Evolutionary conservation across 2,797 vertebrate genomes (phyloP).

Genomic region (Parauchenoglanis punctatus): DNA sequence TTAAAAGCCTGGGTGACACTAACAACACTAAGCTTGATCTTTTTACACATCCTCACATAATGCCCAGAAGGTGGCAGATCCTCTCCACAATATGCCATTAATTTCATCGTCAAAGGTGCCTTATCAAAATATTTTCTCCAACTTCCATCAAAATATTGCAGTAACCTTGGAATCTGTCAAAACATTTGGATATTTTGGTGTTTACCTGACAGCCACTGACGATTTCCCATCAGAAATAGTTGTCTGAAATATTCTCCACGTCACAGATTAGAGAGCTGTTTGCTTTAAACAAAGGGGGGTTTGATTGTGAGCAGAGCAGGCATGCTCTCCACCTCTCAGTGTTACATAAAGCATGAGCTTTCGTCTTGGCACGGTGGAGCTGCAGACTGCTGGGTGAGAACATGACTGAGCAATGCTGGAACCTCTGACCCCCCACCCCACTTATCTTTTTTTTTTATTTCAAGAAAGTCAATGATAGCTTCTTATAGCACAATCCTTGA

Average conservation of each 20-base stretch:
- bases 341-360: constrained; percentile 69
- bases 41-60: constrained; percentile 61
- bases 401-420: constrained; percentile 66
- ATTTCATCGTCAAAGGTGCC: constrained; percentile 66
- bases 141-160: constrained; percentile 71
- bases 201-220: constrained; percentile 66
- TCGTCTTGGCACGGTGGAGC: constrained; percentile 58
- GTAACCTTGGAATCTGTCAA: constrained; percentile 77
- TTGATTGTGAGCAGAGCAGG: constrained; percentile 69
- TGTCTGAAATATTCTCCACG: constrained; percentile 61
- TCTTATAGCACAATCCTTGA: not conserved
- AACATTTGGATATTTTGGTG: constrained; percentile 69
- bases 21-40: constrained; percentile 57
- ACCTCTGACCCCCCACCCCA: constrained; percentile 59
- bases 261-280: constrained; percentile 65
- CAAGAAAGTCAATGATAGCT: constrained; percentile 20
- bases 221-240: constrained; percentile 59
- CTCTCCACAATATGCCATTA: constrained; percentile 66
- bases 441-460: constrained; percentile 25
- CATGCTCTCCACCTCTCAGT: constrained; percentile 55
- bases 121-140: constrained; percentile 75
- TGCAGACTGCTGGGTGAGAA: constrained; percentile 63
- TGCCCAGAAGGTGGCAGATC: constrained; percentile 57
- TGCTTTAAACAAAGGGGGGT: constrained; percentile 70
- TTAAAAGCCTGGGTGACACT: constrained; percentile 50